phyloP scores from a whole-genome alignment of 2,888 invertebrate genomes.

The Didymodactylos carnosus region DNA sequence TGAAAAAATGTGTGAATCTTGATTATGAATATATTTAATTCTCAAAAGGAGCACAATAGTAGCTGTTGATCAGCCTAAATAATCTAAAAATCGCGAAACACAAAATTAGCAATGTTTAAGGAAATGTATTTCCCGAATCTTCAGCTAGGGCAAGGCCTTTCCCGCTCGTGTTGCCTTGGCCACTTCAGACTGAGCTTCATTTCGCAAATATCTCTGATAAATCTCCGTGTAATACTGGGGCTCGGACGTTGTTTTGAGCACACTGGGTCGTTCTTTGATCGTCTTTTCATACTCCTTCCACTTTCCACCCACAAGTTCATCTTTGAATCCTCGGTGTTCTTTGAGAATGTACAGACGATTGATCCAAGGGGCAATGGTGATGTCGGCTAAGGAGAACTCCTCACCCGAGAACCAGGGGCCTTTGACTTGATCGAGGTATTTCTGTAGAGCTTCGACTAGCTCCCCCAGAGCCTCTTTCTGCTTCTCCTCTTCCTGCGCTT shows the following conservation, averaged over 20 bases:
- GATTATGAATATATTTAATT: too few relatives aligned
- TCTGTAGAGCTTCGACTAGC: conserved; percentile 16
- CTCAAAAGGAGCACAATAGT: too few relatives aligned
- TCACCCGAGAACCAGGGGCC: conserved; percentile 20
- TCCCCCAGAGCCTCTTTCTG: conserved; percentile 16
- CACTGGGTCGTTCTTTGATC: background rate
- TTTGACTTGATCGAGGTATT: conserved; percentile 16
- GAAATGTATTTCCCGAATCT: too few relatives aligned
- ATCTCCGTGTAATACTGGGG: background rate
- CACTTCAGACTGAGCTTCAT: background rate
- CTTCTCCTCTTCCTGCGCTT: conserved; percentile 17
- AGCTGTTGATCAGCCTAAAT: too few relatives aligned
- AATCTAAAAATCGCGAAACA: too few relatives aligned
- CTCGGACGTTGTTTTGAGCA: background rate
- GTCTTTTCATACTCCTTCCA: background rate
- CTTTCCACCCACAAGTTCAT: background rate
- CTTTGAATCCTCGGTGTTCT: conserved; percentile 18
- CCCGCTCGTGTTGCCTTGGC: background rate
- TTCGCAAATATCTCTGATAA: background rate
- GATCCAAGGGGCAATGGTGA: conserved; percentile 20
- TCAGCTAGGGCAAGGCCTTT: background rate
- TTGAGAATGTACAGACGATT: conserved; percentile 17
- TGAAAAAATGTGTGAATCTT: too few relatives aligned
- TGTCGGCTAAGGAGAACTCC: conserved; percentile 20
- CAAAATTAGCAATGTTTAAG: too few relatives aligned